Base-by-base conservation (phyloP, 2,888 invertebrate genomes). In the Antheraea assamensis region DNA sequence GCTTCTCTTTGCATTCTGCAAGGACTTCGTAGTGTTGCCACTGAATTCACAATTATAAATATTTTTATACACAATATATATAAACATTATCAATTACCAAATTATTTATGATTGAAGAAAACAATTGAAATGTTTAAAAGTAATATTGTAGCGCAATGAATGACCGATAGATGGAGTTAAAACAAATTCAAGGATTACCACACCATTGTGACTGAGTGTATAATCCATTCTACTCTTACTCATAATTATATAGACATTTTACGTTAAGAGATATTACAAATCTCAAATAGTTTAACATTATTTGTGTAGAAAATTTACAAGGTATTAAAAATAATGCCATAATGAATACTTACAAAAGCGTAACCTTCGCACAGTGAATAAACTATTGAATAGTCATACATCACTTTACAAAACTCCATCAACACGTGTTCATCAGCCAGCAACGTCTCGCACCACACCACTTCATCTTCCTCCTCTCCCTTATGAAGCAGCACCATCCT, bases 281-380 rank as follows among this genome's bases (percentile, higher is more conserved):
- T 35, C 35, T 35, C n/a, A n/a, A n/a, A n/a, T 42, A 7, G 2
- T 42, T 42, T 42, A 42, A 42, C 2, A 42, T 42, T 42, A 42
- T 42, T 42, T 58, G 24, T 58, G 5, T 58, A 58, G 27, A 27
- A 24, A 61, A n/a, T 7, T 13, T 8, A 58, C 24, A 24, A 2
- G 8, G 24, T 2, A 24, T 58, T 58, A 58, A 15, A 13, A 1
- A 27, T 10, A 24, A 27, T 61, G 7, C 0, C n/a, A 61, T 3
- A 61, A 68, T 68, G 21, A 13, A 73, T 78, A 92, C 92, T 92
- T 74, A 93, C 93, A 75, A 88, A 91, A 1, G 85, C 87, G 71
- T 92, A 92, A 17, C 85, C 87, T 19, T 90, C 87, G 73, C 81
- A 75, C 58, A 93, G 77, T 2, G 87, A 78, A n/a, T 77, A 70